Evolutionary conservation across 2,888 invertebrate species (phyloP).

Genomic region (Spisula subtruncata): DNA sequence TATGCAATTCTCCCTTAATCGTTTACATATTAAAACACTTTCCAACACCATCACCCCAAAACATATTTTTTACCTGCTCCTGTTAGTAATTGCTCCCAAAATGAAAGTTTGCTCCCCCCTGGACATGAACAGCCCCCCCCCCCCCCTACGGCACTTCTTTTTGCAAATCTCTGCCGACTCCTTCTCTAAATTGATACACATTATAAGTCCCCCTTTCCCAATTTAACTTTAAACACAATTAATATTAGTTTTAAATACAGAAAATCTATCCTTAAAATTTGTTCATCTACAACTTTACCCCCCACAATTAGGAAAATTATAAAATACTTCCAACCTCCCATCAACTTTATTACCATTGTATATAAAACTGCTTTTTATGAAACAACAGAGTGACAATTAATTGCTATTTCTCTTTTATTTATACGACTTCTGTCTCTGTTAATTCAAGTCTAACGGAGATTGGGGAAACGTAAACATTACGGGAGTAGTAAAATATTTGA

Average conservation of each 20-base stretch:
- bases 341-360: not conserved
- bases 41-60: no score
- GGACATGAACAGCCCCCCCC: no score
- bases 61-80: no score
- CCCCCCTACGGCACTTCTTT: no score
- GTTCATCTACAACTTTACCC: not conserved
- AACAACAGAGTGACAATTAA: conserved; percentile 21
- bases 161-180: no score
- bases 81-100: no score
- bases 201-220: no score
- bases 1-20: not conserved
- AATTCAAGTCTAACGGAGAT: not conserved
- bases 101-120: no score
- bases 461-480: not conserved
- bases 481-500: not conserved
- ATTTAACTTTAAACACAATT: no score
- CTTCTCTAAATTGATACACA: no score
- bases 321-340: conserved; percentile 15
- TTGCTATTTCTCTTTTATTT: conserved; percentile 16
- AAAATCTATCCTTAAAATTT: not conserved
- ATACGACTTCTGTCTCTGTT: conserved; percentile 17
- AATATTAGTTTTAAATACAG: not conserved
- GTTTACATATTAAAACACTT: not conserved
- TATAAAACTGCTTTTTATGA: conserved; percentile 15
- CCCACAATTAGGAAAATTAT: conserved; percentile 15